Percentiles rank a stretch among this genome's conserved stretches.
Evolutionary conservation across 2,113 vertebrate species (phyloP).

Genomic region (Anoura caudifer): DNA sequence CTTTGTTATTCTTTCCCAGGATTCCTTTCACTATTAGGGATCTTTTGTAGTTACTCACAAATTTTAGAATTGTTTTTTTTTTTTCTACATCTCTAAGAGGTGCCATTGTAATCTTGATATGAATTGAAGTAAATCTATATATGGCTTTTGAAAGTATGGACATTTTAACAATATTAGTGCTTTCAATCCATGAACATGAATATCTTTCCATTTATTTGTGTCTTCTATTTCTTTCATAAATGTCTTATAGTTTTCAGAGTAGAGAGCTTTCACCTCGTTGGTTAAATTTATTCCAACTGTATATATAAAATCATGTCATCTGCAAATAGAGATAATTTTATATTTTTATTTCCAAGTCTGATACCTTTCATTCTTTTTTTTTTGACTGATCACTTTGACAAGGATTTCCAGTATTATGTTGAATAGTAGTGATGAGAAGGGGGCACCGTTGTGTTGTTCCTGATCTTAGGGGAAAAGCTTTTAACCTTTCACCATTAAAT

Average conservation of each 20-base stretch:
- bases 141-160: neutral
- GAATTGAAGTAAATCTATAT: neutral
- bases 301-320: neutral
- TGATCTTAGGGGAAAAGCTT: neutral
- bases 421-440: neutral
- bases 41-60: neutral
- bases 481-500: neutral
- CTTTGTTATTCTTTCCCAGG: neutral
- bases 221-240: neutral
- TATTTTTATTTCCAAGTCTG: neutral
- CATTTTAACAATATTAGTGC: neutral
- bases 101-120: neutral
- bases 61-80: neutral
- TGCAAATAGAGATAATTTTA: neutral
- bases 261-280: neutral
- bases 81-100: neutral
- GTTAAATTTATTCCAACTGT: neutral
- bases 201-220: neutral
- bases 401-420: neutral
- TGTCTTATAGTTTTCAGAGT: neutral
- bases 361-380: neutral
- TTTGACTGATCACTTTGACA: neutral
- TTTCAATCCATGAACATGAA: neutral
- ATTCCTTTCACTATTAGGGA: neutral
- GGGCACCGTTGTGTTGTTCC: neutral